Evolutionary conservation across 2,113 vertebrate genomes (phyloP).

Genomic region (Ceyx cyanopectus): DNA sequence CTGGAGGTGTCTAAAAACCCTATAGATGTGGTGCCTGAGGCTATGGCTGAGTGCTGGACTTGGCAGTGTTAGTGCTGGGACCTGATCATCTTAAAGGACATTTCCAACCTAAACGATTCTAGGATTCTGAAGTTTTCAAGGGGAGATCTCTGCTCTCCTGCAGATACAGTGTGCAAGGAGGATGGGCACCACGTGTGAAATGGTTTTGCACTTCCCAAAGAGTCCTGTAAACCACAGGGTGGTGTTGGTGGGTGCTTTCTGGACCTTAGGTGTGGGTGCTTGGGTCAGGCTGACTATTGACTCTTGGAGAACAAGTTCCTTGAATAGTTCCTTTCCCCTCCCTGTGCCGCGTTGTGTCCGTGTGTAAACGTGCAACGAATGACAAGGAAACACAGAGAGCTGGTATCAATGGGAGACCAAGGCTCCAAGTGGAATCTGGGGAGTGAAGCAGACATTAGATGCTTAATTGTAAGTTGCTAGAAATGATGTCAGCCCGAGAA

Average conservation of each 20-base stretch:
- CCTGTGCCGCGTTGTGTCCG: fast-evolving
- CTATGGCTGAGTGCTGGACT: too few species aligned
- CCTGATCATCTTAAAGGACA: too few species aligned
- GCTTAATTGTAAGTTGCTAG: background rate
- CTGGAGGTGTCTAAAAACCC: too few species aligned
- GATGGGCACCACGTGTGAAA: background rate
- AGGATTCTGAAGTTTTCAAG: background rate
- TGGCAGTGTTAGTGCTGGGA: too few species aligned
- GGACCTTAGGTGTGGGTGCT: background rate
- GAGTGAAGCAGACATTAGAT: background rate
- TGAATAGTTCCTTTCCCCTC: background rate
- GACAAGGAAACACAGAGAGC: background rate
- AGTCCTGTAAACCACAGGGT: background rate
- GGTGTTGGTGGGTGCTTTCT: background rate
- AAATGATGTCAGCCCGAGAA: background rate
- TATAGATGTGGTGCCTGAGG: too few species aligned
- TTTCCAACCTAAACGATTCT: too few species aligned
- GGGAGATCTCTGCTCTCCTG: background rate
- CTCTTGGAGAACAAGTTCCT: background rate
- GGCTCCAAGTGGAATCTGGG: background rate
- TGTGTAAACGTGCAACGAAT: background rate
- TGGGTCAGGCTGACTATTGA: background rate
- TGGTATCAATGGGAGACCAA: background rate
- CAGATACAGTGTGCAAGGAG: fast-evolving
- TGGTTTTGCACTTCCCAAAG: background rate